phyloP scores from a whole-genome alignment of 2,113 vertebrate genomes.

The Pyrgilauda ruficollis region DNA sequence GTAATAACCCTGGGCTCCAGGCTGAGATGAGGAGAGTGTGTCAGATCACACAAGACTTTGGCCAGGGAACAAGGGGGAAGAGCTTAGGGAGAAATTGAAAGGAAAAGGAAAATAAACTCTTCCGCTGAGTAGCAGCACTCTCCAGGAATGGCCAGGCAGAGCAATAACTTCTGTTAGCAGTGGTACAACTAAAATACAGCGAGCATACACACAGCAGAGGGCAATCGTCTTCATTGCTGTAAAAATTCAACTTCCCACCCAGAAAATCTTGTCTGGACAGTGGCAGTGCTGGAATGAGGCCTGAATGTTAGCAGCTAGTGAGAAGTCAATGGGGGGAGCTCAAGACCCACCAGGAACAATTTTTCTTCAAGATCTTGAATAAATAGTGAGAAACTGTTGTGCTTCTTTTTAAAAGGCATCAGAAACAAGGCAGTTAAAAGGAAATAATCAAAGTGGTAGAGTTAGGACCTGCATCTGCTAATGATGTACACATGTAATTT shows the following conservation, averaged over 20 bases:
- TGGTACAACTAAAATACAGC: not conserved
- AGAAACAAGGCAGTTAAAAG: slow-evolving; percentile 34
- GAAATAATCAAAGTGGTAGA: slow-evolving; percentile 28
- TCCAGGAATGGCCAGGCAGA: not conserved
- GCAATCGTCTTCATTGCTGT: not conserved
- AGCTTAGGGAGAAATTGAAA: not conserved
- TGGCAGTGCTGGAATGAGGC: not conserved
- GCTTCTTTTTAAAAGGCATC: not conserved
- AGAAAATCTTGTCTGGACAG: slow-evolving; percentile 14
- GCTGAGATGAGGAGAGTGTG: not conserved
- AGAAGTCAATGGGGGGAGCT: slow-evolving; percentile 54
- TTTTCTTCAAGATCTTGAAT: not conserved
- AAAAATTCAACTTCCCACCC: not conserved
- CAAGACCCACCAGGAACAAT: slow-evolving; percentile 33
- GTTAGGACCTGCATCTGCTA: slow-evolving; percentile 6
- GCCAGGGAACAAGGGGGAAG: not conserved
- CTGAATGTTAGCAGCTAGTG: not conserved
- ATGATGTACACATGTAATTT: slow-evolving; percentile 5
- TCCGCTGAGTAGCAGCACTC: not conserved
- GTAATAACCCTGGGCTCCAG: not conserved
- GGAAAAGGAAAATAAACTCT: not conserved
- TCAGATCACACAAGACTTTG: not conserved
- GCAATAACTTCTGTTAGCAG: not conserved
- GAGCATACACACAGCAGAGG: not conserved
- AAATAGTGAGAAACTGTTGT: not conserved